Conservation (phyloP, 2,113 vertebrate species). For the Tenebrosternarchus preto region DNA sequence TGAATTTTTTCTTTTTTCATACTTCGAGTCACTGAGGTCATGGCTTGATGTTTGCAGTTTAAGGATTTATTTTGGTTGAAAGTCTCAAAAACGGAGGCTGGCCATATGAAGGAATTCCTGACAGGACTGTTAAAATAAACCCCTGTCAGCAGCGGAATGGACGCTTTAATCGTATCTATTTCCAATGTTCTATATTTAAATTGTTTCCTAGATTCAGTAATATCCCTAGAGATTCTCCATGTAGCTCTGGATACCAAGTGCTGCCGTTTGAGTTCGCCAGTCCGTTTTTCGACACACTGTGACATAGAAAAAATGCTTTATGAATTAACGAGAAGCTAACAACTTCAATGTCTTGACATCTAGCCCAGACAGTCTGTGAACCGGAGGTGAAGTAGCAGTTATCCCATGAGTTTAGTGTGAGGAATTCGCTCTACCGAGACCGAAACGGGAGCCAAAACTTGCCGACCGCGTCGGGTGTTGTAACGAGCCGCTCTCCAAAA, state of each 20-base stretch:
- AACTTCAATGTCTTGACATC: background rate
- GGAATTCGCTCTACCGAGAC: slow-evolving; percentile 20
- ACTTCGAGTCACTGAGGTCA: background rate
- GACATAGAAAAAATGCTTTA: no score
- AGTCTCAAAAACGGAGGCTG: background rate
- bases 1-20: background rate
- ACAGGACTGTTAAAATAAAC: background rate
- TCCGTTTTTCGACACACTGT: background rate
- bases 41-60: background rate
- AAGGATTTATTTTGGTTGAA: background rate
- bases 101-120: background rate
- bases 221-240: background rate
- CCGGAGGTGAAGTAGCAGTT: background rate
- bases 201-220: background rate
- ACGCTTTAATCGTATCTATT: no score
- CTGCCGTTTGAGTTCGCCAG: background rate
- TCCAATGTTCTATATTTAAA: background rate
- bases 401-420: slow-evolving; percentile 11
- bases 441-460: slow-evolving; percentile 27
- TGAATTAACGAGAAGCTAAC: no score
- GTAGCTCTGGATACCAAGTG: background rate
- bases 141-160: background rate
- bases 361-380: background rate
- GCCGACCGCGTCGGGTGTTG: slow-evolving; percentile 45
- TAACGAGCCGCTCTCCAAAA: slow-evolving; percentile 54